These are phyloP conservation scores for Phaenicophaeus curvirostris DNA, from an alignment of 2,797 vertebrate species.

Conservation along the genomic window DNA sequence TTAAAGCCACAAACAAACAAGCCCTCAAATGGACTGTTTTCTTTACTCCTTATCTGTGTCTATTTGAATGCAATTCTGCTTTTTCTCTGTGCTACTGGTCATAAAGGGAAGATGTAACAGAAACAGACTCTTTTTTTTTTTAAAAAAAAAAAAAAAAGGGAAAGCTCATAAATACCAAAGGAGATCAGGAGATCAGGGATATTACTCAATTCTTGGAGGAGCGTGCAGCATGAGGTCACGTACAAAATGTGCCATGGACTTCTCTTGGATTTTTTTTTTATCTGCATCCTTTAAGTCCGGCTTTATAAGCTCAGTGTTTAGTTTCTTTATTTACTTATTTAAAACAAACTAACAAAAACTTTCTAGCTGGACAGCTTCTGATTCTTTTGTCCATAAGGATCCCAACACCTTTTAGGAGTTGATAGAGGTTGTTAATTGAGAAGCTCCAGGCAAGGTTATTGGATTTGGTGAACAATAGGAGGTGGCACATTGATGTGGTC, in stretches of 20 bases:
- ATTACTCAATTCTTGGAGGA: slow-evolving; percentile 37
- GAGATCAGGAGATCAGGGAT: not conserved
- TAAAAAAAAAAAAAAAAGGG: not conserved
- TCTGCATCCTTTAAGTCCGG: not conserved
- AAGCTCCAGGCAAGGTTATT: not conserved
- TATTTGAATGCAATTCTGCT: not conserved
- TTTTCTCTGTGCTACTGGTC: not conserved
- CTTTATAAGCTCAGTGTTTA: not conserved
- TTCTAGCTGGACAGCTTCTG: not conserved
- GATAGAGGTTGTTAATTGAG: not conserved
- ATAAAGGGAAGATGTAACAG: slow-evolving; percentile 5
- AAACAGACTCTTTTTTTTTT: not conserved
- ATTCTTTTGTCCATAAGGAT: not conserved
- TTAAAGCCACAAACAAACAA: not conserved
- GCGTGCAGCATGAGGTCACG: not conserved
- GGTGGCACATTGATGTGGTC: not conserved
- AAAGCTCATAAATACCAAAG: not conserved
- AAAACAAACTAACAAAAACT: not conserved
- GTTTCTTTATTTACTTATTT: not conserved
- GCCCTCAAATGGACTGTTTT: not conserved
- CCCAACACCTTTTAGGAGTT: not conserved
- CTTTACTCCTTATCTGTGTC: not conserved
- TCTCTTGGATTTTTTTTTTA: not conserved
- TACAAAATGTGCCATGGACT: slow-evolving; percentile 18
- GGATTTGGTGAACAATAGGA: not conserved